phyloP scores from a whole-genome alignment of 2,888 invertebrate species.

The Netelia fuscicornis region DNA sequence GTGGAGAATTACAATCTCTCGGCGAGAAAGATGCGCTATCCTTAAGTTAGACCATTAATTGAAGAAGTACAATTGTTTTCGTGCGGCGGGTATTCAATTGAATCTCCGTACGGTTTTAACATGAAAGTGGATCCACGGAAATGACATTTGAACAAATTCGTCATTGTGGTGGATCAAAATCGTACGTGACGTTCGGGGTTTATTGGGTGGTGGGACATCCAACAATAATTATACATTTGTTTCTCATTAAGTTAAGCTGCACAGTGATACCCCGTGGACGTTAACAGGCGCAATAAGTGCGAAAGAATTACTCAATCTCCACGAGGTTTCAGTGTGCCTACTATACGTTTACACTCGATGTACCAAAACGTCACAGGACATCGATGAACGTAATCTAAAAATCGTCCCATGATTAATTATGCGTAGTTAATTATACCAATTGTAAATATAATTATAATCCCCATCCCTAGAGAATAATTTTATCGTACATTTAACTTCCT shows the following conservation, averaged over 20 bases:
- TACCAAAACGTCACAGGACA: conserved; percentile 22
- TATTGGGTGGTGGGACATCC: conserved; percentile 56
- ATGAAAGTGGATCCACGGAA: background rate
- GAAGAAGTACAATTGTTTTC: background rate
- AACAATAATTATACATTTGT: conserved; percentile 21
- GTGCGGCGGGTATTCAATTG: conserved; percentile 44
- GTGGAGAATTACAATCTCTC: conserved; percentile 77
- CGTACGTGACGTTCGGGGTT: conserved; percentile 64
- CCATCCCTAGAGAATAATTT: conserved; percentile 17
- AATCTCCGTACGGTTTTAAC: conserved; percentile 74
- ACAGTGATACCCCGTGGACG: background rate
- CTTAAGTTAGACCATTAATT: conserved; percentile 42
- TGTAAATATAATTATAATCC: conserved; percentile 65
- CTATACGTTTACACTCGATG: background rate
- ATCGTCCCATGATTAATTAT: conserved; percentile 29
- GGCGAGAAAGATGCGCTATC: conserved; percentile 74
- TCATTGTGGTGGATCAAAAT: conserved; percentile 52
- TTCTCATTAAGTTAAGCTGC: background rate
- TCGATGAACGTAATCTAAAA: conserved; percentile 12
- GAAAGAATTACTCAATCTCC: background rate
- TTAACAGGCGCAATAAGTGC: background rate
- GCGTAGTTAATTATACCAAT: conserved; percentile 60
- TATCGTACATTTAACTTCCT: conserved; percentile 1
- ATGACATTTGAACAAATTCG: background rate
- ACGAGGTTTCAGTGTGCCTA: background rate